Percentiles rank a stretch among this genome's conserved stretches.
phyloP scores from a whole-genome alignment of 2,888 invertebrate genomes.

The Apamea crenata region DNA sequence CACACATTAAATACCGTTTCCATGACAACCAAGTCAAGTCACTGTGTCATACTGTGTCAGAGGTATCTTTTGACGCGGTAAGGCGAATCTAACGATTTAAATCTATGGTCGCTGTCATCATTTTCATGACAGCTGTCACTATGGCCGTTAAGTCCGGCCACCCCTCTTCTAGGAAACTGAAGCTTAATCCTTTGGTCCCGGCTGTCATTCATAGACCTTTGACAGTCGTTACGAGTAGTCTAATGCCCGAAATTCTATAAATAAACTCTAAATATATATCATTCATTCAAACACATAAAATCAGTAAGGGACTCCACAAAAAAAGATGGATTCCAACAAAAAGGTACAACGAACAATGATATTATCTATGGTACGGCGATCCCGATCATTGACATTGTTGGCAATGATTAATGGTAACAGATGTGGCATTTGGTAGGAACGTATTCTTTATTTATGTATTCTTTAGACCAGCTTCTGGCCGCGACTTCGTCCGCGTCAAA shows the following conservation, averaged over 20 bases:
- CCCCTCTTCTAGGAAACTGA: not conserved
- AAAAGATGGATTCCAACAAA: constrained; percentile 58
- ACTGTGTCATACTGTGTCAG: not conserved
- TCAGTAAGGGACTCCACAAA: constrained; percentile 55
- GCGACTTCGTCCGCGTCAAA: not conserved
- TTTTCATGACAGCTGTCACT: not conserved
- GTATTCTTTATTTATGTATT: constrained; percentile 2
- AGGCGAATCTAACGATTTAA: not conserved
- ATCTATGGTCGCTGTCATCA: not conserved
- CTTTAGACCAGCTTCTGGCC: not conserved
- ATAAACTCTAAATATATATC: constrained; percentile 33
- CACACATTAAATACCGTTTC: no score
- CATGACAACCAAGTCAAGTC: not conserved
- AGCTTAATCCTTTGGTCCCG: not conserved
- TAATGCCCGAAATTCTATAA: not conserved
- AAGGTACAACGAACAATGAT: constrained; percentile 58
- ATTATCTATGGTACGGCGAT: constrained; percentile 58
- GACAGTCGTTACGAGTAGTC: not conserved
- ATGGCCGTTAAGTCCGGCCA: not conserved
- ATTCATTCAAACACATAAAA: constrained; percentile 42
- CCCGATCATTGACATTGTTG: constrained; percentile 37
- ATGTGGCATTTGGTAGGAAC: constrained; percentile 48
- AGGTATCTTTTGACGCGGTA: not conserved
- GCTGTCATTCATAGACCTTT: not conserved
- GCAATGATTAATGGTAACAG: constrained; percentile 39